Percentiles rank a stretch among this genome's conserved stretches.
Conservation (phyloP, 2,797 vertebrate genomes). For the Enteromius fasciolatus region DNA sequence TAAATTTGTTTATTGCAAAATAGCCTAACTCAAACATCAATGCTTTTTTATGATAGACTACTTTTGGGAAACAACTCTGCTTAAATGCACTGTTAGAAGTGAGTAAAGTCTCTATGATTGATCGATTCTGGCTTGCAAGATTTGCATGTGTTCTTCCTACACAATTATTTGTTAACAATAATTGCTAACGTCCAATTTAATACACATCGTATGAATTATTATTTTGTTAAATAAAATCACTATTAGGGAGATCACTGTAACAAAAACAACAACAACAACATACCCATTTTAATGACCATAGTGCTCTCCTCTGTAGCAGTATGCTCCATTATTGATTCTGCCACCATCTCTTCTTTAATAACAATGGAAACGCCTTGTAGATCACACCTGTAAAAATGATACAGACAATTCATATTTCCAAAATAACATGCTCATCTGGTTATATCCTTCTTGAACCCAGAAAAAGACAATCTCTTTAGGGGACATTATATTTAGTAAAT, state of each 20-base stretch:
- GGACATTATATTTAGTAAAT: too few species aligned
- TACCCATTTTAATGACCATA: not conserved
- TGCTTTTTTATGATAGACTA: not conserved
- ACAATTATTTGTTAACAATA: not conserved
- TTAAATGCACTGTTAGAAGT: not conserved
- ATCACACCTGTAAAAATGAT: not conserved
- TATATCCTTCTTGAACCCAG: not conserved
- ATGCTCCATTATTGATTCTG: constrained; percentile 9
- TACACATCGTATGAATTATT: too few species aligned
- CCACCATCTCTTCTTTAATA: not conserved
- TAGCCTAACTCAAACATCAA: not conserved
- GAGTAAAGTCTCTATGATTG: not conserved
- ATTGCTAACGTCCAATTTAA: too few species aligned
- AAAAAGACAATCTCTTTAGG: too few species aligned
- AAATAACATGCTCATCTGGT: not conserved
- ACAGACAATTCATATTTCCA: not conserved
- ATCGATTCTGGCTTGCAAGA: not conserved
- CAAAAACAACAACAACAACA: not conserved
- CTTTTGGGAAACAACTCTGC: not conserved
- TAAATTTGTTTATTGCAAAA: not conserved
- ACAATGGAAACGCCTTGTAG: not conserved
- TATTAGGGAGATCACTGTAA: too few species aligned
- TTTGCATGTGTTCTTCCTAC: not conserved
- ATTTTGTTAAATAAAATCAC: not conserved
- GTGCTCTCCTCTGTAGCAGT: not conserved